These are phyloP conservation scores for Oligia fasciuncula DNA, from an alignment of 2,888 invertebrate genomes.

Conservation along the genomic window DNA sequence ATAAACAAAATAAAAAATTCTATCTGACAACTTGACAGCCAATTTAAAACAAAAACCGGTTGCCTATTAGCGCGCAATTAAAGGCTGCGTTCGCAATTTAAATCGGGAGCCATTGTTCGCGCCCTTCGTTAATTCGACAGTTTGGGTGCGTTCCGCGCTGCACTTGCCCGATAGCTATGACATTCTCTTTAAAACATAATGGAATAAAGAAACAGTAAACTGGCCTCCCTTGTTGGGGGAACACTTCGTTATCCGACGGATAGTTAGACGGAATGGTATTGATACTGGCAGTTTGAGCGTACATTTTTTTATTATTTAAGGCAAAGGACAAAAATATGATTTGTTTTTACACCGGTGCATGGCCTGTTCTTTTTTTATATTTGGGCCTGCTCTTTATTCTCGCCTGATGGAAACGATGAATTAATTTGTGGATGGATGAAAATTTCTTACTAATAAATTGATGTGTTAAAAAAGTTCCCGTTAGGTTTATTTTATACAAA, in stretches of 20 bases:
- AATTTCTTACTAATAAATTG: not conserved
- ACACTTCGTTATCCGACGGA: slow-evolving; percentile 80
- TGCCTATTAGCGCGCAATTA: slow-evolving; percentile 72
- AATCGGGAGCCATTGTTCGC: slow-evolving; percentile 73
- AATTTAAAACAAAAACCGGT: slow-evolving; percentile 70
- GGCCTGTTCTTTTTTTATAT: not conserved
- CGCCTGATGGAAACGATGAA: too few species aligned
- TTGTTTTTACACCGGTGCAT: not conserved
- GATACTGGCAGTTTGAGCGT: slow-evolving; percentile 63
- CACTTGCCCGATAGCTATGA: slow-evolving; percentile 86
- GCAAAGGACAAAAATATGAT: not conserved
- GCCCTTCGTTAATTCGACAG: slow-evolving; percentile 70
- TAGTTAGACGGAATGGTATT: slow-evolving; percentile 67
- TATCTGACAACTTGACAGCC: slow-evolving; percentile 63
- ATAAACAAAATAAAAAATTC: slow-evolving; percentile 1
- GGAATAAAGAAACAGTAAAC: slow-evolving; percentile 90
- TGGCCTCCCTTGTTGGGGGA: slow-evolving; percentile 84
- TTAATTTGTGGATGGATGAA: not conserved
- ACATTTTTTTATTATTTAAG: not conserved
- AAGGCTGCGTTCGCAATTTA: slow-evolving; percentile 73
- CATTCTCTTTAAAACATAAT: slow-evolving; percentile 89
- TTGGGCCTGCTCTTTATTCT: too few species aligned
- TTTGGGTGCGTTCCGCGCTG: slow-evolving; percentile 73
- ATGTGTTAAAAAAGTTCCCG: not conserved
- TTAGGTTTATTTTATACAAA: too few species aligned